phyloP scores from a whole-genome alignment of 1,140 invertebrate genomes.

The Meloidogyne chitwoodi region DNA sequence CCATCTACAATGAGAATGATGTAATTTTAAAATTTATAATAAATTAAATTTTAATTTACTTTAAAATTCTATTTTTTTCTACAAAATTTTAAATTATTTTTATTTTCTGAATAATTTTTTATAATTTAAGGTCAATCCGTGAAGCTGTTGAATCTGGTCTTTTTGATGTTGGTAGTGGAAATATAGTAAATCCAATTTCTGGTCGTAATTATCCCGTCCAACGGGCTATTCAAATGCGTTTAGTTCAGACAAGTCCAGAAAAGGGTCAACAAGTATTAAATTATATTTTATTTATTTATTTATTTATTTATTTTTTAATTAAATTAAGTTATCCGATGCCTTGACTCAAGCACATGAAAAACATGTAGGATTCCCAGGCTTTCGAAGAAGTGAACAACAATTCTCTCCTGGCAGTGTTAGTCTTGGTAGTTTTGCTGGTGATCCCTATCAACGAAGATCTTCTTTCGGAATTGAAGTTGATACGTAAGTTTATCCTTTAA shows the following conservation, averaged over 20 bases:
- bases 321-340: slow-evolving; percentile 36
- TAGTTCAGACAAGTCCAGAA: slow-evolving; percentile 42
- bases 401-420: slow-evolving; percentile 13
- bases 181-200: slow-evolving; percentile 49
- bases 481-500: neutral
- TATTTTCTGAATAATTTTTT: no score
- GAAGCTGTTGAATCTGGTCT: slow-evolving; percentile 57
- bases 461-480: slow-evolving; percentile 3
- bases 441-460: neutral
- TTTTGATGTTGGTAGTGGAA: slow-evolving; percentile 51
- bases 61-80: no score
- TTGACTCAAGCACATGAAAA: slow-evolving; percentile 35
- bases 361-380: neutral
- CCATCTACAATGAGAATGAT: slow-evolving; percentile 45
- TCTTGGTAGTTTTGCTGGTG: slow-evolving; percentile 5
- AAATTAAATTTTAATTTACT: no score
- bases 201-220: slow-evolving; percentile 50
- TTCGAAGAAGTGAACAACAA: neutral
- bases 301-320: neutral
- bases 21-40: neutral
- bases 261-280: slow-evolving; percentile 29
- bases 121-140: slow-evolving; percentile 38
- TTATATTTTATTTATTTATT: no score
- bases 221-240: slow-evolving; percentile 54
- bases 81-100: no score